Evolutionary conservation across 1,140 invertebrate genomes (phyloP), one percentile per base, ranked within the genome.

Genomic region (Brachionus asplanchnoidis): DNA sequence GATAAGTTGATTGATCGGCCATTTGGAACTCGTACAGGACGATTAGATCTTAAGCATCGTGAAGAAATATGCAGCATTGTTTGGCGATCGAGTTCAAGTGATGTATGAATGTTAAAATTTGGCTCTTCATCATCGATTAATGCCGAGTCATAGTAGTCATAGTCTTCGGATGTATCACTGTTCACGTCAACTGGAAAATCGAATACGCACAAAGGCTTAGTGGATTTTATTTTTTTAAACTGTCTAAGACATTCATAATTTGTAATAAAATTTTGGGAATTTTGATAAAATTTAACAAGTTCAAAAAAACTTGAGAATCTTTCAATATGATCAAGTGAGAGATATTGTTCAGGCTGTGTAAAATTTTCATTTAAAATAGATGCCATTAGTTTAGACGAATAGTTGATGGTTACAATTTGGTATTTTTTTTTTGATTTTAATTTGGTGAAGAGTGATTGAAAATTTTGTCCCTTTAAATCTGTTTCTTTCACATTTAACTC

Each of bases 161-260:
- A 77, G 20, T 77, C 73, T 1, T 77, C 73, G 14, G 17, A 14
- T 14, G 3, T 46, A 23, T 77, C 73, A 23, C 20, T 26, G 11
- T 28, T 40, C 12, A 50, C 12, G 12, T 46, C n/a, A 2, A 32
- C 26, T 3, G 42, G 20, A 36, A 77, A 26, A 77, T 77, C 32
- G 50, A 77, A 77, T 11, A 50, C 44, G 32, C 73, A 77, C 8
- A 77, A 26, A 26, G 73, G 73, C 46, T 77, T 28, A 28, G 0
- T 77, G 9, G 44, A 77, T 77, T 77, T 77, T 3, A 50, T 12
- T 50, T 77, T 28, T 77, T 77, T 77, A 28, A 50, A 46, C 53
- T 77, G 73, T 28, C 50, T 77, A 4, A 77, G 26, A 28, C 73
- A 77, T n/a, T 77, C 73, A 28, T 77, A 77, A n/a, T 50, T 77